phyloP scores from a whole-genome alignment of 2,888 invertebrate genomes.

The Hartigia nigra region DNA sequence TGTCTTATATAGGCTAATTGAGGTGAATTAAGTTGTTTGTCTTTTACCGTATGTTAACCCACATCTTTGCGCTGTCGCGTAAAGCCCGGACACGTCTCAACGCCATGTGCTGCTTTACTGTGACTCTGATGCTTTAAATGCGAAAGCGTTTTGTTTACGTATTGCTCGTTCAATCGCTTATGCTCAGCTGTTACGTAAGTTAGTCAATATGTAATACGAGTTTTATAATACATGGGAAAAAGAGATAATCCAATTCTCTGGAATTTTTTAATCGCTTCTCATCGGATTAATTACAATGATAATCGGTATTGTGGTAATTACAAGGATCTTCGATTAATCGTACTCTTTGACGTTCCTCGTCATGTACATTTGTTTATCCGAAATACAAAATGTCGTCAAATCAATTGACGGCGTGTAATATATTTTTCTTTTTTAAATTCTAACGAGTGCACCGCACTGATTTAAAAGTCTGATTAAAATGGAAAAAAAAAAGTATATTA shows the following conservation, averaged over 20 bases:
- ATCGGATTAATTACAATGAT: background rate
- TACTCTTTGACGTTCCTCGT: no score
- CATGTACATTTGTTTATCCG: background rate
- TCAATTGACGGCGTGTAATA: no score
- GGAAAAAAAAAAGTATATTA: background rate
- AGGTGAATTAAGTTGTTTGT: constrained; percentile 54
- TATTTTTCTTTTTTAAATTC: background rate
- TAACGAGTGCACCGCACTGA: no score
- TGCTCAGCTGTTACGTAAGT: background rate
- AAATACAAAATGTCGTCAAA: background rate
- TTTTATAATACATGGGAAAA: background rate
- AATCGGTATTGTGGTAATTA: background rate
- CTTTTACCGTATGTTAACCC: constrained; percentile 28
- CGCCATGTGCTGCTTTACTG: background rate
- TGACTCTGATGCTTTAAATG: background rate
- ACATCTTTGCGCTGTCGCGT: background rate
- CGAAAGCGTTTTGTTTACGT: background rate
- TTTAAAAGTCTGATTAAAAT: background rate
- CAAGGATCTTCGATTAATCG: background rate
- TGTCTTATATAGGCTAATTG: constrained; percentile 49
- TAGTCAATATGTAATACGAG: background rate
- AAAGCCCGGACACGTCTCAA: background rate
- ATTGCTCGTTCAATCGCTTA: background rate
- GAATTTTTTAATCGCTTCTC: background rate
- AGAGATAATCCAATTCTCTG: background rate